phyloP scores from a whole-genome alignment of 2,113 vertebrate species.

The Steatornis caripensis region DNA sequence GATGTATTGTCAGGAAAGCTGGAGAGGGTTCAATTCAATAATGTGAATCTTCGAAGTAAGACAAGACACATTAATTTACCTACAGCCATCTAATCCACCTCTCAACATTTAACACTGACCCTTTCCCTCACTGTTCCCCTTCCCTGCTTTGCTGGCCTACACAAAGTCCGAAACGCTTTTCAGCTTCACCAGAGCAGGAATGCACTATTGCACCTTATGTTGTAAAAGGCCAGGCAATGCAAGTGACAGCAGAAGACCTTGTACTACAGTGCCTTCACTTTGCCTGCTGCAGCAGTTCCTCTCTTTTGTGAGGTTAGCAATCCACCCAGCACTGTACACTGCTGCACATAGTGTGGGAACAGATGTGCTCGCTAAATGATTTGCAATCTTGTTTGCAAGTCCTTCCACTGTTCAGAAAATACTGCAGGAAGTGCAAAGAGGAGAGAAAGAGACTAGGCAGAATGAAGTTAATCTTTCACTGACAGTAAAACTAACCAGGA shows the following conservation, averaged over 20 bases:
- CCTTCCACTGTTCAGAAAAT: background rate
- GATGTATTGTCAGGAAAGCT: background rate
- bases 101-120: background rate
- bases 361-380: background rate
- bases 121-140: background rate
- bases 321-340: background rate
- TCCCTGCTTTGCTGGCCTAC: background rate
- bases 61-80: background rate
- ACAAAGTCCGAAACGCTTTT: background rate
- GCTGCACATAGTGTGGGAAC: background rate
- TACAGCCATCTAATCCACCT: background rate
- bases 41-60: background rate
- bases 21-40: background rate
- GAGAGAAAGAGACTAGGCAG: background rate
- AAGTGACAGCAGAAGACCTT: background rate
- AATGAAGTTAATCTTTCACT: background rate
- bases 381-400: background rate
- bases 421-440: background rate
- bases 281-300: background rate
- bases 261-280: rapidly evolving
- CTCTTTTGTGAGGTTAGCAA: background rate
- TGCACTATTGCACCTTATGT: background rate
- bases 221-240: background rate
- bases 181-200: background rate
- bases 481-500: background rate